These are phyloP conservation scores for Acyrthosiphon pisum DNA, from an alignment of 1,140 invertebrate species.

Conservation along the genomic window DNA sequence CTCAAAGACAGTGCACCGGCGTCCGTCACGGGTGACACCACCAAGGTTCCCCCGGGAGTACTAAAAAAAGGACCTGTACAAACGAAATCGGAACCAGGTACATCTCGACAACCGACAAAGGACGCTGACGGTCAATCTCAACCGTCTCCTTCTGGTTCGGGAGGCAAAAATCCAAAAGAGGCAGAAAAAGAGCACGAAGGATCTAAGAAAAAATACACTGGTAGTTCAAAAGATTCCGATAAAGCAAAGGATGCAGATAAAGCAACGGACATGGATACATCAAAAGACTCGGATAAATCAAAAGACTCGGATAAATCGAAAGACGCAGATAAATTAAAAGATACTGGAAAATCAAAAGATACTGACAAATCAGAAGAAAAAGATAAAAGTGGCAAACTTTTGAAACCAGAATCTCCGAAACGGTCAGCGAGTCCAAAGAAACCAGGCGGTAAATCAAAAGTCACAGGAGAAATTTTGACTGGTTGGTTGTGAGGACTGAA, in stretches of 20 bases:
- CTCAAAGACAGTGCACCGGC: background rate
- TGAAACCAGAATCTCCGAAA: constrained; percentile 57
- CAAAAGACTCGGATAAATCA: no score
- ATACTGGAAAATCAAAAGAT: background rate
- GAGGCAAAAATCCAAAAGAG: background rate
- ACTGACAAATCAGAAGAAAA: constrained; percentile 41
- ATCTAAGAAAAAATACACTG: background rate
- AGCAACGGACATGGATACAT: no score
- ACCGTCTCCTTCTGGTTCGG: background rate
- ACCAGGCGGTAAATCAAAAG: constrained; percentile 71
- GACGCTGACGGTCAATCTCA: background rate
- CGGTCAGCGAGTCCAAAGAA: constrained; percentile 63
- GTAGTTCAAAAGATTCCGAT: background rate
- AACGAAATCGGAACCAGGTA: background rate
- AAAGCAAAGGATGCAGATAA: background rate
- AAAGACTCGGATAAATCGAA: constrained; percentile 13
- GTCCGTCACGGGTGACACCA: no score
- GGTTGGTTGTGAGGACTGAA: constrained; percentile 69
- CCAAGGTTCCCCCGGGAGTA: no score
- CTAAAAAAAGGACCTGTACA: background rate
- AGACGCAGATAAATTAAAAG: background rate
- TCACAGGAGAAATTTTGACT: constrained; percentile 71
- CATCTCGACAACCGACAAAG: background rate
- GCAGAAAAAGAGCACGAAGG: constrained; percentile 47
- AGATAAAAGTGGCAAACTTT: constrained; percentile 42